phyloP scores from a whole-genome alignment of 2,113 vertebrate species.

The Poeciliopsis retropinna region DNA sequence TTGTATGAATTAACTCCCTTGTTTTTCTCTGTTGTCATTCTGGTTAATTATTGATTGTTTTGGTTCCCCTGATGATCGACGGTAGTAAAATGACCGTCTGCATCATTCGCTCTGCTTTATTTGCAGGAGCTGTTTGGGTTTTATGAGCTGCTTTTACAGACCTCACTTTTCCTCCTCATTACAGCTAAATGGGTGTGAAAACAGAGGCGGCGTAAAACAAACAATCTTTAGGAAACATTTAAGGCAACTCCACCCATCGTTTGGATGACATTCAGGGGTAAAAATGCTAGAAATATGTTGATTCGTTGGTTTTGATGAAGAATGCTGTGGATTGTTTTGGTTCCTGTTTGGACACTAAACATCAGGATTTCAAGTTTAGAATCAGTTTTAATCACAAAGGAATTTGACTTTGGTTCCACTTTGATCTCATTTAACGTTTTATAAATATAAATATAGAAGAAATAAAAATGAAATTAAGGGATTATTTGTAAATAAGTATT shows the following conservation, averaged over 20 bases:
- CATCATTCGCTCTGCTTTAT: background rate
- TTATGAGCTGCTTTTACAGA: conserved; percentile 7
- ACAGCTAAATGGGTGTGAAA: conserved; percentile 8
- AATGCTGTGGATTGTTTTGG: too few species aligned
- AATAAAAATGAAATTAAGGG: too few species aligned
- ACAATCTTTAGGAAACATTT: background rate
- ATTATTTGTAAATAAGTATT: too few species aligned
- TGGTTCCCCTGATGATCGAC: background rate
- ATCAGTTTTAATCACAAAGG: too few species aligned
- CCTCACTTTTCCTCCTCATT: conserved; percentile 1
- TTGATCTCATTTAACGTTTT: too few species aligned
- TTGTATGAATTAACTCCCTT: too few species aligned
- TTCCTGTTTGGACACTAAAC: too few species aligned
- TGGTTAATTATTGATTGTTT: too few species aligned
- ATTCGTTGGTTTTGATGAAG: background rate
- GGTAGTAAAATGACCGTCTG: background rate
- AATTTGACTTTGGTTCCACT: too few species aligned
- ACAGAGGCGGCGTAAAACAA: background rate
- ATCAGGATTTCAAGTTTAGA: too few species aligned
- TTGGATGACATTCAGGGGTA: background rate
- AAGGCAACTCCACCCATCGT: background rate
- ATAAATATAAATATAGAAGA: too few species aligned
- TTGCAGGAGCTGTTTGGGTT: background rate
- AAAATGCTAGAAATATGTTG: background rate
- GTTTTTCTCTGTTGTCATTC: too few species aligned